phyloP scores from a whole-genome alignment of 2,113 vertebrate species.

The Callospermophilus lateralis region DNA sequence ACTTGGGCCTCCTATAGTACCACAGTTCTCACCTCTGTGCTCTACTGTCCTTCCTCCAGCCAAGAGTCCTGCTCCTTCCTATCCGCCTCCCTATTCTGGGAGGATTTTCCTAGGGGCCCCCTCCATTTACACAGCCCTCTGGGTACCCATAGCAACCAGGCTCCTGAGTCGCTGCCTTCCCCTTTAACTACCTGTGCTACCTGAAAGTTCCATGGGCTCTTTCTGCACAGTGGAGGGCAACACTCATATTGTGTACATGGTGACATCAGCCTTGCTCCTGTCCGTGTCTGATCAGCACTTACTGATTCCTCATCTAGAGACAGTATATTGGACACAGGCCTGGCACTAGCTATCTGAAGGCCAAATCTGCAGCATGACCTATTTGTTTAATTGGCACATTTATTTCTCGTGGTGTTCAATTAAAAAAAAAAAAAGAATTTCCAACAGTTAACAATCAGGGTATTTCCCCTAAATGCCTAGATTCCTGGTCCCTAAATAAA shows the following conservation, averaged over 20 bases:
- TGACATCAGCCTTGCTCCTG: background rate
- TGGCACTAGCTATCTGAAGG: background rate
- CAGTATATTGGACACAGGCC: background rate
- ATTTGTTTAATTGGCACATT: background rate
- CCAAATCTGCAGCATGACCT: background rate
- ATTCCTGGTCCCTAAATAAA: background rate
- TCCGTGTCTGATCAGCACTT: background rate
- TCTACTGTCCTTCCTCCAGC: background rate
- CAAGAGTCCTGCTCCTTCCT: background rate
- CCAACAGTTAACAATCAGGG: background rate
- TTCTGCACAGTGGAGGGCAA: background rate
- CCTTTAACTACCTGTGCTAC: background rate
- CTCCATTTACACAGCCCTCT: background rate
- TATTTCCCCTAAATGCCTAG: background rate
- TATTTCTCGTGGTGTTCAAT: background rate
- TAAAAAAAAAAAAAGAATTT: background rate
- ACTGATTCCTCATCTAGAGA: background rate
- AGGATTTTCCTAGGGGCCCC: background rate
- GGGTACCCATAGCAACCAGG: background rate
- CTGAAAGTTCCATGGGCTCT: background rate
- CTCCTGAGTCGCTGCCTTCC: background rate
- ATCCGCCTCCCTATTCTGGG: background rate
- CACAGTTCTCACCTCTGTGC: background rate
- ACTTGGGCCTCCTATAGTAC: too few species aligned
- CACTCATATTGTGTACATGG: background rate